These are phyloP conservation scores for Diplodus sargus DNA, from an alignment of 2,797 vertebrate species.

Conservation along the genomic window DNA sequence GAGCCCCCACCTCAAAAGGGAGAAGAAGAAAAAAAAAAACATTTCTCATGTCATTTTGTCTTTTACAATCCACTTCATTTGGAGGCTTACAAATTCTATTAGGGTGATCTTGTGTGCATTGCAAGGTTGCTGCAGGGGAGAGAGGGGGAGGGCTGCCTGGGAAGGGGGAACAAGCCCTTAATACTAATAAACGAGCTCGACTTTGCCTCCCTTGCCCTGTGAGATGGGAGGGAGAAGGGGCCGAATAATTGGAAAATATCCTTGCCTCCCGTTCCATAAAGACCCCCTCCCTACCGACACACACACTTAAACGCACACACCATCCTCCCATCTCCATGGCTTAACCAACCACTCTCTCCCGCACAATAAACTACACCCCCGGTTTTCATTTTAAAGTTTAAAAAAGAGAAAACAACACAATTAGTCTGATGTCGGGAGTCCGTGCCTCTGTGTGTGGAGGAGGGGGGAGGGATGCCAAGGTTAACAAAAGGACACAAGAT, in stretches of 20 bases:
- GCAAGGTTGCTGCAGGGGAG: conserved; percentile 53
- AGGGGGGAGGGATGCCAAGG: conserved; percentile 6
- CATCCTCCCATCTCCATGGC: neutral
- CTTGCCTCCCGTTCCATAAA: conserved; percentile 66
- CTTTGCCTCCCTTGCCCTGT: conserved; percentile 74
- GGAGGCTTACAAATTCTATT: conserved; percentile 73
- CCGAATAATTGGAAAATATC: conserved; percentile 85
- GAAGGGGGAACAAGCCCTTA: conserved; percentile 60
- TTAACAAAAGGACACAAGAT: conserved; percentile 45
- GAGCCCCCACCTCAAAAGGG: conserved; percentile 13
- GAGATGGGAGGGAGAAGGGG: conserved; percentile 71
- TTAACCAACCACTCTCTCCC: conserved; percentile 41
- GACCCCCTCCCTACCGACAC: neutral
- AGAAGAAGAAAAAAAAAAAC: conserved; percentile 5
- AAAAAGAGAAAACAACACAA: conserved; percentile 45
- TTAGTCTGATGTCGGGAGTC: conserved; percentile 49
- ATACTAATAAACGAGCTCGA: conserved; percentile 81
- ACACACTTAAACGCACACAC: conserved; percentile 6
- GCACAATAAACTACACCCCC: conserved; percentile 52
- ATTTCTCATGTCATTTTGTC: conserved; percentile 59
- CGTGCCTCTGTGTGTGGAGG: neutral
- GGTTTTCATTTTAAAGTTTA: conserved; percentile 54
- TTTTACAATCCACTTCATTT: conserved; percentile 74
- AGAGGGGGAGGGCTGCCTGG: conserved; percentile 15
- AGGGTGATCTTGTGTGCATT: conserved; percentile 57